Evolutionary conservation across 1,140 invertebrate genomes (phyloP).

Genomic region (Zaprionus kolodkinae): DNA sequence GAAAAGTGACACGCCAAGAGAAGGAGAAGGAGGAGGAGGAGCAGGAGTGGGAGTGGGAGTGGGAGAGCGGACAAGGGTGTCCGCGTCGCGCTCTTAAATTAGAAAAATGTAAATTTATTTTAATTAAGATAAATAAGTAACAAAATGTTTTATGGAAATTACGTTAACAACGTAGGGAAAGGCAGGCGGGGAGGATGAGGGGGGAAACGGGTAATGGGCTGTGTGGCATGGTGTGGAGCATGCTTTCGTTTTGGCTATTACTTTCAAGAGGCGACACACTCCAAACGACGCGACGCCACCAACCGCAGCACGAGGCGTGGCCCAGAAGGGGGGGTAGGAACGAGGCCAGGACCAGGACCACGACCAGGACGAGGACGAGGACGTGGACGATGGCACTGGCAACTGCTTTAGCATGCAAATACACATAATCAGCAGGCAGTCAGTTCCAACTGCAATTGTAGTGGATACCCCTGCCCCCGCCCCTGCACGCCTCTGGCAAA

Average conservation of each 20-base stretch:
- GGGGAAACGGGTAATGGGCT: conserved; percentile 34
- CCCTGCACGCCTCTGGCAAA: conserved; percentile 29
- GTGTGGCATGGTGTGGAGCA: conserved; percentile 22
- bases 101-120: conserved; percentile 85
- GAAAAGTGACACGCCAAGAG: conserved; percentile 25
- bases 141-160: conserved; percentile 84
- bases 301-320: conserved; percentile 43
- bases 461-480: conserved; percentile 11
- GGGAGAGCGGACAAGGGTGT: conserved; percentile 3
- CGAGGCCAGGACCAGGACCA: too few relatives aligned
- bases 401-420: conserved; percentile 80
- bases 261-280: conserved; percentile 71
- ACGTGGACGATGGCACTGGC: conserved; percentile 15
- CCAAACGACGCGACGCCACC: conserved; percentile 46
- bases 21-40: too few relatives aligned
- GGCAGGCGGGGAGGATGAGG: conserved; percentile 19
- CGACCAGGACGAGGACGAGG: neutral
- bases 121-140: conserved; percentile 84
- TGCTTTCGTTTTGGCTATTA: conserved; percentile 74
- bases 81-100: conserved; percentile 80
- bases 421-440: conserved; percentile 71
- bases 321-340: neutral
- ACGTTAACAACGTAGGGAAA: conserved; percentile 75
- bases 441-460: conserved; percentile 39
- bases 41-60: neutral